phyloP scores from a whole-genome alignment of 2,113 vertebrate genomes.

The Ondatra zibethicus region DNA sequence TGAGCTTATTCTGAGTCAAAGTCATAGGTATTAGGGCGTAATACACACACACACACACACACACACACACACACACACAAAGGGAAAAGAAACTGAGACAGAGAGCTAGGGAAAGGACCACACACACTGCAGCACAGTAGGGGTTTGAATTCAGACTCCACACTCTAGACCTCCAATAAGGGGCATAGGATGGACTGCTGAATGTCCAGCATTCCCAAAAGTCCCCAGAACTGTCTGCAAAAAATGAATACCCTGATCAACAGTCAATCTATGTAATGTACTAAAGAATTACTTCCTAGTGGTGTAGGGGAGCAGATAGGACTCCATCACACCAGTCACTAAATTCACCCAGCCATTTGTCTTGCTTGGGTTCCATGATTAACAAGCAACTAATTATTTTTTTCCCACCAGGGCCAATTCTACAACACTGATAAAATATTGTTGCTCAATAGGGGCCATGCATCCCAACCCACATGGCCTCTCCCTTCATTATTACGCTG shows the following conservation, averaged over 20 bases:
- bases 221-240: background rate
- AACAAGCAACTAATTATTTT: slow-evolving; percentile 27
- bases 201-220: background rate
- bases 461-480: background rate
- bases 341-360: background rate
- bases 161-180: background rate
- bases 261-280: background rate
- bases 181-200: background rate
- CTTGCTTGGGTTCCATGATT: background rate
- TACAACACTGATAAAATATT: background rate
- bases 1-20: background rate
- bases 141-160: background rate
- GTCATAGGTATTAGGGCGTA: background rate
- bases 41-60: background rate
- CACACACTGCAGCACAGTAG: background rate
- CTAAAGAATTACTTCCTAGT: background rate
- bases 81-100: background rate
- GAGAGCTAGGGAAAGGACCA: background rate
- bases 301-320: too few relatives aligned
- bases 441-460: background rate
- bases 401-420: slow-evolving; percentile 4
- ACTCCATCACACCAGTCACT: background rate
- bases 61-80: background rate
- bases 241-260: background rate
- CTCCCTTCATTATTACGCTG: background rate